Evolutionary conservation across 2,888 invertebrate species (phyloP), one percentile per base, ranked within the genome.

Genomic region (Campaea margaritaria): DNA sequence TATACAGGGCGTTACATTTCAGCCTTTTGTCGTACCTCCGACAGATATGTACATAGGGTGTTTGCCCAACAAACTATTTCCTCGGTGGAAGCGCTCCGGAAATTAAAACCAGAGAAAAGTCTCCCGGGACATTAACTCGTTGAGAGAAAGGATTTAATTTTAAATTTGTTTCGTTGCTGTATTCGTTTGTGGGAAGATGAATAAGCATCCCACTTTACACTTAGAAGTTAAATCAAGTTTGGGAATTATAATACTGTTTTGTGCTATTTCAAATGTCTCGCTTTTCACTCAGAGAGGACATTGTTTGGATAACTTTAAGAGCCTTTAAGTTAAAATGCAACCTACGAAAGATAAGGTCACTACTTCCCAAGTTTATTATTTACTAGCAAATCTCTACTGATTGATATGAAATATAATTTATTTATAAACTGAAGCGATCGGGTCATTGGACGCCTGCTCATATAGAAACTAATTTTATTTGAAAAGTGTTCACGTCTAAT

Each of bases 91-190:
- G 81, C 80, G 81, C 74, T 77, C 87, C 89, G 89, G 89, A 90
- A 89, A 90, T 90, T 90, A 89, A 89, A 88, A 86, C 81, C 84
- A 85, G 85, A 83, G 86, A 87, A 88, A 87, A 87, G 74, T 86
- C 85, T 81, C 82, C 69, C 76, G 84, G 86, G 83, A 86, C 89
- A 88, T 88, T 89, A 87, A 83, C 82, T 84, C 77, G 75, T 72
- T 65, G 79, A 82, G 84, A 83, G 82, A 83, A 83, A 81, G 80
- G 85, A 85, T 86, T 88, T 83, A 77, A 86, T 86, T 87, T 85
- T 73, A 83, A 87, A 84, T 84, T 86, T 82, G 83, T 83, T 85
- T 79, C 73, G 73, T 68, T 69, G 76, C 73, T 81, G 76, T 78
- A 81, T 86, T 83, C 84, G 82, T 84, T 83, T 78, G 75, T 59